Base-by-base conservation (phyloP, 2,888 invertebrate species). In the Eupeodes latifasciatus region DNA sequence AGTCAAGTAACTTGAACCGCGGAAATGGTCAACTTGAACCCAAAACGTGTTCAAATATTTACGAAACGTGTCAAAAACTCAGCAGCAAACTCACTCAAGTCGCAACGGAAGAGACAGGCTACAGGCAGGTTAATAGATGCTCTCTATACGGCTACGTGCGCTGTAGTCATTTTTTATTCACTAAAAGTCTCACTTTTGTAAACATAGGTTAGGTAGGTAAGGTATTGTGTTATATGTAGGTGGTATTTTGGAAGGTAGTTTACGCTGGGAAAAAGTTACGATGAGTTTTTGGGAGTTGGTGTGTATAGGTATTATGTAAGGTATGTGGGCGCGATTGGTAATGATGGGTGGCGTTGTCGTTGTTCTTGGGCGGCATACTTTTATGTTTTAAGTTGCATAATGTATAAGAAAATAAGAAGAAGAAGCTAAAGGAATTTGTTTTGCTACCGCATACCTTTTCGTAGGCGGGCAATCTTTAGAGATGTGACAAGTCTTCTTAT, bases 41-140 rank as follows among this genome's bases (percentile, higher is more conserved):
- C 62, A 57, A 91, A 90, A 92, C 92, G 91, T 92, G 93, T 91
- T 92, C 91, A 92, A 92, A 92, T 92, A 92, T 92, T 92, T 92
- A 91, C 93, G 91, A 92, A 92, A 92, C 93, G 92, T 92, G 92
- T 92, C 93, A 92, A 92, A 92, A 91, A 91, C 92, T 87, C 80
- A 66, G 49, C 59, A 51, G 62, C 59, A 87, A 86, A 67, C 51
- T 69, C 14, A 69, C 36, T 69, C 67, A 36, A 69, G 55, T 40
- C 44, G 44, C 66, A 77, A 61, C 19, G 12, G 53, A 71, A 59
- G 59, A 66, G 64, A 12, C 40, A 55, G 19, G 55, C 53, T n/a
- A 4, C 62, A 64, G 81, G 76, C 19, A 57, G 78, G 76, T 80
- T 77, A 64, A 77, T 75, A 71, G 81, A 77, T 74, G 77, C 16